Evolutionary conservation across 2,888 invertebrate genomes (phyloP), one percentile per base, ranked within the genome.

Genomic region (Hirtodrosophila histrioides): DNA sequence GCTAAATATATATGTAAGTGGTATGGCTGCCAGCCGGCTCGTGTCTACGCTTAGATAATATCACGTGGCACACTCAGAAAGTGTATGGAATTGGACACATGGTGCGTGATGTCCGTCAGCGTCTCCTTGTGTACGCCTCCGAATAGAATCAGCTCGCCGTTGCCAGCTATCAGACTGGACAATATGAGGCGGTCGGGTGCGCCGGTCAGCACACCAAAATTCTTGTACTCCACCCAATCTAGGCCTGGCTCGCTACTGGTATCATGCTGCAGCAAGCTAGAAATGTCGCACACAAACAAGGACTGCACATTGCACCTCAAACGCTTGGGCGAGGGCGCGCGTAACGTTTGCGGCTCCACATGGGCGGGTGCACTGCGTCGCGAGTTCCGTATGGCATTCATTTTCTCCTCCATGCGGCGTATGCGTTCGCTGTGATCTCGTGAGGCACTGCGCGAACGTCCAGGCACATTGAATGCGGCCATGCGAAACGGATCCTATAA

Each of bases 111-210:
- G 66, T 90, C 91, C 87, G 94, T 94, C 68, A 94, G 91, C 67
- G 94, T 93, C 90, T 96, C 96, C 90, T 96, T 97, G 84, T 96
- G 95, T 75, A 98, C 97, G 61, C 98, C 99, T n/a, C 98, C 98
- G 92, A 99, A 98, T 93, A 99, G 95, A 54, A 99, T 95, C 29
- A 99, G 92, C 92, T 99, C 98, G 9, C 97, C 97, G 89, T 97
- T 95, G 10, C 98, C 98, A 72, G 95, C 94, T 4, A 97, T 95
- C 80, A 98, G 93, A 33, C 97, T 96, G 90, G 98, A 98, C 86
- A 98, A 94, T 75, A 98, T 96, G 48, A 97, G 94, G 89, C 98
- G 97, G 89, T 97, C 97, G 0, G 98, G 98, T 29, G 95, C 94
- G 41, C 94, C 94, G 61, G 92, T 92, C 77, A 94, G 93, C 85